Evolutionary conservation across 2,113 vertebrate genomes (phyloP).

Genomic region (Phasianus colchicus): DNA sequence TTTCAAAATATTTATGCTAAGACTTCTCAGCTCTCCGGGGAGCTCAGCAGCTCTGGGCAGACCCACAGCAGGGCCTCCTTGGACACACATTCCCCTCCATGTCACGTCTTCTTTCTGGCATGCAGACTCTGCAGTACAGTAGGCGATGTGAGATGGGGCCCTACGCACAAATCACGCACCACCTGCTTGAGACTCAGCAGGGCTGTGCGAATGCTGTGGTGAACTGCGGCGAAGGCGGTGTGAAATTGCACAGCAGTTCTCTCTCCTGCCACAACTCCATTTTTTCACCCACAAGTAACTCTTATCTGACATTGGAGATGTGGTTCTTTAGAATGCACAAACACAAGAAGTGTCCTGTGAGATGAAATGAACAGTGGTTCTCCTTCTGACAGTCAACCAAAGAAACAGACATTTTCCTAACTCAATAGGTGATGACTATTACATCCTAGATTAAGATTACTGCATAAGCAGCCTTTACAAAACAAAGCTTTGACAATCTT

Average conservation of each 20-base stretch:
- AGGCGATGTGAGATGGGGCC: neutral
- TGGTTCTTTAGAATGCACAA: neutral
- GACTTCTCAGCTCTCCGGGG: neutral
- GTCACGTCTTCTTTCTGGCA: neutral
- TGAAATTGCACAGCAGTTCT: neutral
- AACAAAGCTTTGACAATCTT: neutral
- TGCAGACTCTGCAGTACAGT: neutral
- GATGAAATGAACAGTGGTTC: neutral
- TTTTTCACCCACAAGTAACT: neutral
- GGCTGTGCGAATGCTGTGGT: neutral
- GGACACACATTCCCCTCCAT: neutral
- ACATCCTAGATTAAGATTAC: neutral
- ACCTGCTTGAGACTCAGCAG: neutral
- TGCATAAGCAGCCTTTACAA: neutral
- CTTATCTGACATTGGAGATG: neutral
- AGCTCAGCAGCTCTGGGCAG: neutral
- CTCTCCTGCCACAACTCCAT: neutral
- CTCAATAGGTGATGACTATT: neutral
- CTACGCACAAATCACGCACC: rapidly evolving
- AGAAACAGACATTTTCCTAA: neutral
- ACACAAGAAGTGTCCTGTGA: neutral
- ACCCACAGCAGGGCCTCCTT: rapidly evolving
- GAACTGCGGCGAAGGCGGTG: neutral
- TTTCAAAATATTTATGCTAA: neutral
- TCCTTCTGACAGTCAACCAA: neutral